Evolutionary conservation across 2,113 vertebrate species (phyloP), one percentile per base, ranked within the genome.

Genomic region (Chitala chitala): DNA sequence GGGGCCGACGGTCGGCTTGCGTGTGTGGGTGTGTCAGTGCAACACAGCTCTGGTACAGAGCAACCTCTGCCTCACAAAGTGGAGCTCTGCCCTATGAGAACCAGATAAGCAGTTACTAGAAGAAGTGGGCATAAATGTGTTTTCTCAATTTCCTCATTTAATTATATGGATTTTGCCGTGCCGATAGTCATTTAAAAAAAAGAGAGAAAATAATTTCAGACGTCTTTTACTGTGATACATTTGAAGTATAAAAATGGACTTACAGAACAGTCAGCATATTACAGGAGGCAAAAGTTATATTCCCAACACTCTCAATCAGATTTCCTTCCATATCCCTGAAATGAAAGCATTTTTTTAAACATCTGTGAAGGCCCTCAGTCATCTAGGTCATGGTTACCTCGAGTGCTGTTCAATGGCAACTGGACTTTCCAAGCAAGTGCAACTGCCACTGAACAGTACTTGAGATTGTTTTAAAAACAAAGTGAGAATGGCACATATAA

Each of bases 301-400:
- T 97, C 78, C 88, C 93, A 82, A 99, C 88, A 20, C 82, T 88
- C 81, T 92, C 92, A 58, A 99, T 93, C 56, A 89, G 87, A 84
- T 99, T 99, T 76, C 93, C 94, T 88, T 98, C 96, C 77, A 98
- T 84, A 76, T 99, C 96, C 56, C 96, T 98, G 82, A 26, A 79
- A 73, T 33, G 17, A 80, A 22, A 74, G 59, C 71, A 46, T 2
- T 17, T 7, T 58, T 73, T 58, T 20, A 5, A 44, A 46, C 22
- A 33, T 6, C 12, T 33, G 5, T 3, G 3, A 71, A 33, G 13
- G 24, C 26, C 4, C 15, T 1, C 36, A 40, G 4, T 64, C 66
- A 29, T 48, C 38, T 36, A 74, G 29, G 20, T 40, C 44, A 1
- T 36, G n/a, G n/a, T n/a, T n/a, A n/a, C n/a, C n/a, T n/a, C n/a